Evolutionary conservation across 64 coral and sea anemone species (phyloP).

Genomic region (Cladopsammia gracilis): DNA sequence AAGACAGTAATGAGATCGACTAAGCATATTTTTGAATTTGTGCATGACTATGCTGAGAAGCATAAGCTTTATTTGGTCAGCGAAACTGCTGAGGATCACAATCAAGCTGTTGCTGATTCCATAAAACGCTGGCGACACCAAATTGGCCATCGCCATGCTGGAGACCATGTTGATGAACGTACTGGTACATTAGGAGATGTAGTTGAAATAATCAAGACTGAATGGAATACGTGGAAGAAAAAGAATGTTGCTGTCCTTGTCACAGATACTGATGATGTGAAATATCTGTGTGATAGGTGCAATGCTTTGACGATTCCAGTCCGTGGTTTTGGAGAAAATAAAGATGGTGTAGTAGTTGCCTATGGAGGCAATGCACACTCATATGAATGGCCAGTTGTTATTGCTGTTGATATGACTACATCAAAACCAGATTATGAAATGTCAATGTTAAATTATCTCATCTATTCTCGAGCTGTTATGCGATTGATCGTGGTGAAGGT

Average conservation of each 20-base stretch:
- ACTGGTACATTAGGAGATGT: no score
- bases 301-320: neutral
- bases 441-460: no score
- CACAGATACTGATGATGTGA: no score
- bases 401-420: neutral
- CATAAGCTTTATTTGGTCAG: no score
- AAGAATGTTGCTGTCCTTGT: no score
- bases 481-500: no score
- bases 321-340: neutral
- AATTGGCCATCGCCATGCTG: neutral
- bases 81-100: no score
- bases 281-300: neutral
- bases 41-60: neutral
- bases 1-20: neutral
- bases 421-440: no score
- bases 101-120: neutral
- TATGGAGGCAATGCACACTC: neutral
- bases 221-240: no score
- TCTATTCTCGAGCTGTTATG: no score
- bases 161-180: neutral
- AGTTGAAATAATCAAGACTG: no score
- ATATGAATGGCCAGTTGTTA: conserved; percentile 11
- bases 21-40: neutral
- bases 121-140: neutral
- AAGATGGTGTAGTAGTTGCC: neutral